These are phyloP conservation scores for Lophius piscatorius DNA, from an alignment of 2,113 vertebrate species.

Conservation along the genomic window DNA sequence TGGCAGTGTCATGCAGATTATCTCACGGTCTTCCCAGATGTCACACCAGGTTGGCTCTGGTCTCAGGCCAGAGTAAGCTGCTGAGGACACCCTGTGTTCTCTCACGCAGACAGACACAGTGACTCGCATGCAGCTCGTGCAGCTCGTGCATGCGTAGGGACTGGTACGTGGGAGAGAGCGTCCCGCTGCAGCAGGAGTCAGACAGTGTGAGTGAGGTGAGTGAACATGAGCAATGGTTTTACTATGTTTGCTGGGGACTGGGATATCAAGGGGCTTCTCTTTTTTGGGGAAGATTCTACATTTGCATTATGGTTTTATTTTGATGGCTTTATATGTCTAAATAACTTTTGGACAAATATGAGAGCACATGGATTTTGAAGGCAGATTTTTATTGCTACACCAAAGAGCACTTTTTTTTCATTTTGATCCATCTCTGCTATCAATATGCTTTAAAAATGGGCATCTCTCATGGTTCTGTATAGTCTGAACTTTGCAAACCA, in stretches of 20 bases:
- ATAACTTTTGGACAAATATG: conserved; percentile 12
- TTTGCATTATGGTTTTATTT: too few relatives aligned
- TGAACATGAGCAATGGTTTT: conserved; percentile 23
- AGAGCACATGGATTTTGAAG: conserved; percentile 8
- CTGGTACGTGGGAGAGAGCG: conserved; percentile 38
- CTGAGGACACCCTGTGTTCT: conserved; percentile 47
- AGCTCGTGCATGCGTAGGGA: conserved; percentile 48
- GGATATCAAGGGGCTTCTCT: too few relatives aligned
- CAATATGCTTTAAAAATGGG: neutral
- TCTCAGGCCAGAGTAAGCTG: conserved; percentile 63
- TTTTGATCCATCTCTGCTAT: neutral
- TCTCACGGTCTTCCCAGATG: conserved; percentile 70
- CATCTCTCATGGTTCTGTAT: neutral
- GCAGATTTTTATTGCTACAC: neutral
- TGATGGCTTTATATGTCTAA: too few relatives aligned
- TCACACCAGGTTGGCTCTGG: conserved; percentile 72
- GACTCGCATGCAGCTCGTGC: conserved; percentile 31
- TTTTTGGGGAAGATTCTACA: too few relatives aligned
- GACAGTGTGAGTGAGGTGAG: conserved; percentile 55
- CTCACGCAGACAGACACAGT: conserved; percentile 39
- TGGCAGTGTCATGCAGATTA: conserved; percentile 75
- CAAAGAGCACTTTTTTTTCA: too few relatives aligned
- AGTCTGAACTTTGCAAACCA: conserved; percentile 1
- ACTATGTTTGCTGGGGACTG: neutral
- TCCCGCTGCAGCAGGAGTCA: conserved; percentile 47